phyloP scores from a whole-genome alignment of 2,888 invertebrate genomes.

The Nemotelus nigrinus region DNA sequence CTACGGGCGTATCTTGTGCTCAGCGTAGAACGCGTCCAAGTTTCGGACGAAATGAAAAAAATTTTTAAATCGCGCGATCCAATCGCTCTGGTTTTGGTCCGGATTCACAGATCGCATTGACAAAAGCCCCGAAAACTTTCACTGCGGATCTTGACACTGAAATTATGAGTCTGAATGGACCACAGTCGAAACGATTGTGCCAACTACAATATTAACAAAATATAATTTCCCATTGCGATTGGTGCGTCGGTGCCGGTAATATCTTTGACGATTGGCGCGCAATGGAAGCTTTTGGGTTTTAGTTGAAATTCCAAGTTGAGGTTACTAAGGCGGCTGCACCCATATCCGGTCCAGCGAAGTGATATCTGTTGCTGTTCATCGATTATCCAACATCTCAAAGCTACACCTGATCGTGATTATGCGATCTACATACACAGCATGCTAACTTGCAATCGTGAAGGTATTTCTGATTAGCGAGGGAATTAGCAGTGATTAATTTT shows the following conservation, averaged over 20 bases:
- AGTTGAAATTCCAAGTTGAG: constrained; percentile 7
- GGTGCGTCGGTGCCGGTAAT: not conserved
- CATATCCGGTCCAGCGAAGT: constrained; percentile 8
- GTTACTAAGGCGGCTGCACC: not conserved
- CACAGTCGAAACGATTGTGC: not conserved
- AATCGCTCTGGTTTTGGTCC: not conserved
- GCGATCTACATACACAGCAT: not conserved
- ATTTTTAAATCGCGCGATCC: no score
- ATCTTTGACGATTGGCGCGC: not conserved
- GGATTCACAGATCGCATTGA: constrained; percentile 1
- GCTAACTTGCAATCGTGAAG: no score
- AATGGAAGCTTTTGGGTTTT: not conserved
- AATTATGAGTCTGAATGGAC: constrained; percentile 25
- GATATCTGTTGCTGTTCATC: not conserved
- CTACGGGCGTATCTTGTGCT: no score
- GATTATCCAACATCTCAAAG: constrained; percentile 15
- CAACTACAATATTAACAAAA: no score
- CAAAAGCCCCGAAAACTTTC: constrained; percentile 36
- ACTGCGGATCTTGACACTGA: constrained; percentile 43
- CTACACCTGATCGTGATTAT: not conserved
- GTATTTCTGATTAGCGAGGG: no score
- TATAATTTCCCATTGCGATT: no score
- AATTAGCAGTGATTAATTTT: no score
- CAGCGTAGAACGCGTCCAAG: no score
- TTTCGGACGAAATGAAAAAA: no score